A percentile compares a stretch with the other conserved stretches of the same genome.
These are phyloP conservation scores for Ceratothoa steindachneri DNA, from an alignment of 2,888 invertebrate genomes.

Conservation along the genomic window DNA sequence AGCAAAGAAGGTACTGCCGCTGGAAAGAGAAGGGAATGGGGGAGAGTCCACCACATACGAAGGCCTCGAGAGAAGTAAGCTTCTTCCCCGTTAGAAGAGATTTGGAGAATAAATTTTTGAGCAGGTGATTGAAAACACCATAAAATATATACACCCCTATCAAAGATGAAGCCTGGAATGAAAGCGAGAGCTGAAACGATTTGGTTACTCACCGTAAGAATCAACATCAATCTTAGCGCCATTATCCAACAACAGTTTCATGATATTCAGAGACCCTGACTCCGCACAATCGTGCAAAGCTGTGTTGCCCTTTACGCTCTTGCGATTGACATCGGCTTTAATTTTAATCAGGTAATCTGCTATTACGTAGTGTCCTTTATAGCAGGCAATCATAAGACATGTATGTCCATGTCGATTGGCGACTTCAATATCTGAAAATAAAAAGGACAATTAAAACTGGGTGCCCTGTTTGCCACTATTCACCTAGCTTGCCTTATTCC, in stretches of 20 bases:
- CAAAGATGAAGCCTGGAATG: too few species aligned
- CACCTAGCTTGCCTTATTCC: background rate
- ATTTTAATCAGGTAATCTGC: conserved; percentile 80
- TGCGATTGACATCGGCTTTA: conserved; percentile 87
- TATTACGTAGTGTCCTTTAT: conserved; percentile 87
- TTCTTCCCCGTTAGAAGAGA: too few species aligned
- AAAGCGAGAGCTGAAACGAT: too few species aligned
- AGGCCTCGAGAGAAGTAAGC: too few species aligned
- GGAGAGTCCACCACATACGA: too few species aligned
- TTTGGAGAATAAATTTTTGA: too few species aligned
- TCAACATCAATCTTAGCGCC: conserved; percentile 91
- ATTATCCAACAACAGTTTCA: conserved; percentile 78
- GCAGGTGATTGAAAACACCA: too few species aligned
- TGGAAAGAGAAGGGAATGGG: too few species aligned
- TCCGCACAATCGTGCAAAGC: conserved; percentile 98
- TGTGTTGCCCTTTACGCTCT: conserved; percentile 88
- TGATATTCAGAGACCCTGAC: conserved; percentile 85
- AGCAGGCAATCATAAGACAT: conserved; percentile 96
- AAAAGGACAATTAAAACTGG: background rate
- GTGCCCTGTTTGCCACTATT: background rate
- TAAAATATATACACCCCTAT: too few species aligned
- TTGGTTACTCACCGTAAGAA: conserved; percentile 71
- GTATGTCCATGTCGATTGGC: conserved; percentile 94
- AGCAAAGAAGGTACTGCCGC: too few species aligned
- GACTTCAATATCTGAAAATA: conserved; percentile 78